A percentile compares a stretch with the other conserved stretches of the same genome.
Conservation (phyloP, 2,113 vertebrate species). For the Leptodactylus fuscus region DNA sequence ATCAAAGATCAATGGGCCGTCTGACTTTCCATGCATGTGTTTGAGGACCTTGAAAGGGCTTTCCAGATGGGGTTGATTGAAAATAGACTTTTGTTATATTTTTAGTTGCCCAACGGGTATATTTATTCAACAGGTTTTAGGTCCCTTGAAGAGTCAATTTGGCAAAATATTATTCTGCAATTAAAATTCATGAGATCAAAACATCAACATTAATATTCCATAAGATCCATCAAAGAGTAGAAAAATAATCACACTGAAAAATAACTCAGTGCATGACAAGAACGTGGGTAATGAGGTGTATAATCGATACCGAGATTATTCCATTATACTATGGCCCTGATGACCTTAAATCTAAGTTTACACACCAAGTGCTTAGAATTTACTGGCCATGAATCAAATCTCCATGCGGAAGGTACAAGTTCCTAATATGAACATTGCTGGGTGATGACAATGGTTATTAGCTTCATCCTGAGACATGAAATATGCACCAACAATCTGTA, state of each 20-base stretch:
- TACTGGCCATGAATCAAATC: background rate
- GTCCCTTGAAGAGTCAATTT: background rate
- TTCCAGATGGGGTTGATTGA: background rate
- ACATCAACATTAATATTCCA: background rate
- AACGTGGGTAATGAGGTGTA: background rate
- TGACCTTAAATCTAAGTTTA: background rate
- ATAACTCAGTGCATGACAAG: background rate
- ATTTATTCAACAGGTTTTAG: background rate
- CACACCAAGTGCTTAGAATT: background rate
- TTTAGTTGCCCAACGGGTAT: background rate
- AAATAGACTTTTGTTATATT: background rate
- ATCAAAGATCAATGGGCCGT: no score
- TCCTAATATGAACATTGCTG: background rate
- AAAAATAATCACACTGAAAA: background rate
- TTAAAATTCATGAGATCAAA: background rate
- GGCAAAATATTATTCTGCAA: background rate
- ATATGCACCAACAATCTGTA: constrained; percentile 19
- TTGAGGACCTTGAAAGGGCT: no score
- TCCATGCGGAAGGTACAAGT: background rate
- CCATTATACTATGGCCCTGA: background rate
- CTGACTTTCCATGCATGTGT: no score
- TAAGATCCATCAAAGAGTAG: background rate
- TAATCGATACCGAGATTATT: background rate
- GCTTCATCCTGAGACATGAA: background rate
- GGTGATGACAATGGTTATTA: background rate